Base-by-base conservation (phyloP, 2,113 vertebrate genomes). In the Euleptes europaea region DNA sequence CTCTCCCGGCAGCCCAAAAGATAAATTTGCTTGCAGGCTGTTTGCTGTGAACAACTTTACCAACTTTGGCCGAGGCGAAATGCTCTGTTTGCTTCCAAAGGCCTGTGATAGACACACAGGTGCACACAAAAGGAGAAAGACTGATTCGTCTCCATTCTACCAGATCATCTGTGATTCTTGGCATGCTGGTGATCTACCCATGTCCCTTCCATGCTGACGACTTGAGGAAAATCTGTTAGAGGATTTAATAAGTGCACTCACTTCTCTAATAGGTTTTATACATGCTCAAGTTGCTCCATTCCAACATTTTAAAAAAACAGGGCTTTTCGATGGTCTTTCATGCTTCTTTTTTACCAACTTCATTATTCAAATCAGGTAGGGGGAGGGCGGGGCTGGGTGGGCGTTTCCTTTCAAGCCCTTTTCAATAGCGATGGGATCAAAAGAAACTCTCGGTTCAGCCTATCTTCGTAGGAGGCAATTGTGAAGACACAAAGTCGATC, bases 331-430 rank as follows among this genome's bases (percentile, higher is more conserved):
- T 89, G 90, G 86, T 17, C 66, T 54, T 94, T 82, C 51, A 31
- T 80, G 76, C 67, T 78, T 86, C 85, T 92, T 92, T 19, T 93
- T 91, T 94, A 95, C 95, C 80, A 79, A 92, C 70, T 88, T 91
- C 87, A 85, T 95, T 94, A 94, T 88, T 85, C 71, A 94, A 94
- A 95, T 67, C 8, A 44, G 84, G 81, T 88, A 92, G 82, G 77
- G 84, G 42, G 73, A 88, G 86, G 88, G 81, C 71, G 78, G 77
- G 42, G 82, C 63, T 75, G 44, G 54, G 82, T 86, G 84, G 78
- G 88, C 82, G 83, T 80, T 78, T 75, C 54, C 69, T 79, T 91
- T 72, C 87, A 77, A 91, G 82, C 88, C n/a, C 78, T 89, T 91
- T 85, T 84, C 86, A 80, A 28, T 73, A 72, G 71, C 63, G 7